Evolutionary conservation across 2,113 vertebrate species (phyloP).

Genomic region (Pheucticus melanocephalus): DNA sequence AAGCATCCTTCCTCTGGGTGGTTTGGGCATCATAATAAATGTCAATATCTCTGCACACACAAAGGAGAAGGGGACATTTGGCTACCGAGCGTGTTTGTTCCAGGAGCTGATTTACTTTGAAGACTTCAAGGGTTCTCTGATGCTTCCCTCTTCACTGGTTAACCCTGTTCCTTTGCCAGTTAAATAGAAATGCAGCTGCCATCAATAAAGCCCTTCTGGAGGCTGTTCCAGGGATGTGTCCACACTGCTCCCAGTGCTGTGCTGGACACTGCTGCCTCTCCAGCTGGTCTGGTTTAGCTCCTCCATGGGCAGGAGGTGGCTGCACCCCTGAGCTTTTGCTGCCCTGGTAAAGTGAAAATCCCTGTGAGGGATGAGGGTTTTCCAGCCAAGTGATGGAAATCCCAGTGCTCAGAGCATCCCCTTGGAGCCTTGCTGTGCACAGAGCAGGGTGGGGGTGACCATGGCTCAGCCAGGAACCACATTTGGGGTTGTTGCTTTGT

Average conservation of each 20-base stretch:
- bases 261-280: neutral
- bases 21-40: neutral
- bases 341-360: neutral
- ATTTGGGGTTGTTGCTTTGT: neutral
- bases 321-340: constrained; percentile 28
- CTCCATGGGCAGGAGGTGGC: neutral
- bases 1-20: neutral
- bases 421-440: fast-evolving
- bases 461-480: neutral
- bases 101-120: constrained; percentile 43
- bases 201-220: neutral
- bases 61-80: constrained; percentile 25
- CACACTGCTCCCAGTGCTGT: neutral
- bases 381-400: neutral
- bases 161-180: constrained; percentile 32
- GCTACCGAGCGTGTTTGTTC: neutral
- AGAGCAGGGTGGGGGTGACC: neutral
- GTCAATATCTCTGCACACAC: neutral
- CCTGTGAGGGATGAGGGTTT: neutral
- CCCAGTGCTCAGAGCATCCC: neutral
- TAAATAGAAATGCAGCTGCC: neutral
- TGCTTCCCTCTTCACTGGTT: neutral
- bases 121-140: neutral
- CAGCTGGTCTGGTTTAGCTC: neutral
- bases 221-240: neutral